Evolutionary conservation across 1,140 invertebrate genomes (phyloP).

Genomic region (Rhagoletis pomonella): DNA sequence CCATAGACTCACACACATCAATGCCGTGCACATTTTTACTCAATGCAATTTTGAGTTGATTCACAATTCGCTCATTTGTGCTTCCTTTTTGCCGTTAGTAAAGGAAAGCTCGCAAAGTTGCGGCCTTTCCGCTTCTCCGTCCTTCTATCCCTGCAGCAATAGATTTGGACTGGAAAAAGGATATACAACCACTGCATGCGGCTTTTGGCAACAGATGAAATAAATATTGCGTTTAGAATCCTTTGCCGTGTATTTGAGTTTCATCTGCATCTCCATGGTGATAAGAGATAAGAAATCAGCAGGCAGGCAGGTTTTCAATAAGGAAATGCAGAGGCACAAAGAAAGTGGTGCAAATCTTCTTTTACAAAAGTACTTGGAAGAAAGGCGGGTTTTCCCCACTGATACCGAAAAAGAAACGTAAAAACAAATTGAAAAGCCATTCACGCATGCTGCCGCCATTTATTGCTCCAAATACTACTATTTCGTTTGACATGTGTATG

Average conservation of each 20-base stretch:
- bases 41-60: neutral
- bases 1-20: neutral
- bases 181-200: neutral
- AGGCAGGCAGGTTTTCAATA: neutral
- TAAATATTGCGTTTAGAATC: neutral
- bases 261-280: neutral
- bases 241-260: constrained; percentile 1
- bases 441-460: too few relatives aligned
- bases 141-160: neutral
- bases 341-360: neutral
- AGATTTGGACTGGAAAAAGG: neutral
- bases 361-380: neutral
- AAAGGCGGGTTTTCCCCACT: too few relatives aligned
- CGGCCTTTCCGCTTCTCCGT: neutral
- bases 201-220: too few relatives aligned
- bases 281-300: constrained; percentile 43
- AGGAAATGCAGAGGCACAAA: neutral
- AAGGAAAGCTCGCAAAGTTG: neutral
- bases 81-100: neutral
- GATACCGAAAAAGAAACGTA: too few relatives aligned
- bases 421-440: too few relatives aligned
- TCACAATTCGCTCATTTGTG: neutral
- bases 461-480: neutral
- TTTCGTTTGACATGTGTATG: neutral
- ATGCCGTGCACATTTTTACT: neutral